Evolutionary conservation across 2,113 vertebrate species (phyloP).

Genomic region (Syrrhaptes paradoxus): DNA sequence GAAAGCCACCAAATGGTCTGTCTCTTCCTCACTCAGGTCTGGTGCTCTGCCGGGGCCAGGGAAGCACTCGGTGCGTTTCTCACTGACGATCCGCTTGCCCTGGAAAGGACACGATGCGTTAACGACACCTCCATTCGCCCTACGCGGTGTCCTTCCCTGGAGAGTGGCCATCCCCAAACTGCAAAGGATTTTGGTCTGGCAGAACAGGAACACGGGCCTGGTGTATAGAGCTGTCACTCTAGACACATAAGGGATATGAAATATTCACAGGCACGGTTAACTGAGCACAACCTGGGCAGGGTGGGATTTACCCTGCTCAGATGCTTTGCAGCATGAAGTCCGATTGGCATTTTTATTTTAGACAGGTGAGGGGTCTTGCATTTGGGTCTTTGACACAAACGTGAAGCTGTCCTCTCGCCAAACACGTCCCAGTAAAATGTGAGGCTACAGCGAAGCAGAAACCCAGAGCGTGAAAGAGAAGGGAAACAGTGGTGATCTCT

Average conservation of each 20-base stretch:
- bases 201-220: background rate
- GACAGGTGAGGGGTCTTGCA: background rate
- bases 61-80: constrained; percentile 73
- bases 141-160: background rate
- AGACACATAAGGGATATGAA: background rate
- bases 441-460: background rate
- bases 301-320: background rate
- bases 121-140: background rate
- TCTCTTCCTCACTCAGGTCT: constrained; percentile 69
- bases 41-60: constrained; percentile 32
- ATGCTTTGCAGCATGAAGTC: background rate
- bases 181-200: background rate
- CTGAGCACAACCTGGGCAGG: background rate
- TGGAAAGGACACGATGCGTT: constrained; percentile 37
- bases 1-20: constrained; percentile 55
- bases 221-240: background rate
- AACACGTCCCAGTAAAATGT: accelerated
- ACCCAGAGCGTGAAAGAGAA: background rate
- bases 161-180: background rate
- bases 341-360: background rate
- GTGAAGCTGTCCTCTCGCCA: background rate
- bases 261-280: background rate
- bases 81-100: constrained; percentile 89
- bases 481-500: background rate
- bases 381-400: background rate